Percentiles rank a stretch among this genome's conserved stretches.
These are phyloP conservation scores for Helogale parvula DNA, from an alignment of 2,113 vertebrate species.

Conservation along the genomic window DNA sequence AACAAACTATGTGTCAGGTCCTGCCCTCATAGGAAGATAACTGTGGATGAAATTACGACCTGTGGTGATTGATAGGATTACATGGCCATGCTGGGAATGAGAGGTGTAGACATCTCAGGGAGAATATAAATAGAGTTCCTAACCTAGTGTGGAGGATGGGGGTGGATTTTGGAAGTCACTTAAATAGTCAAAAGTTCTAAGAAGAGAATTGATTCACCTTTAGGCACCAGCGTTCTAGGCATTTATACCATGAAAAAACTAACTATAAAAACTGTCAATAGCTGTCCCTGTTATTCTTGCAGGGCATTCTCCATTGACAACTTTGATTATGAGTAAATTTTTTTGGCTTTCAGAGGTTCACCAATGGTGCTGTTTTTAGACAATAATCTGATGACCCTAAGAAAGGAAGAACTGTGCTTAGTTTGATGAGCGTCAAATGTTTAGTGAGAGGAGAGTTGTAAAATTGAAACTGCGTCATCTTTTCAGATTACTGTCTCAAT, in stretches of 20 bases:
- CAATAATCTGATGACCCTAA: not conserved
- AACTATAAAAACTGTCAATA: not conserved
- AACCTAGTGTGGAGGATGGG: not conserved
- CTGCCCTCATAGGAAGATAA: not conserved
- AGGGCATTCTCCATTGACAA: not conserved
- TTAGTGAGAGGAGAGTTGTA: not conserved
- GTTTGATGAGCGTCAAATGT: not conserved
- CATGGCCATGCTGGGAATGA: not conserved
- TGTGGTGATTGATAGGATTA: not conserved
- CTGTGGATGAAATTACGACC: not conserved
- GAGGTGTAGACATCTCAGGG: not conserved
- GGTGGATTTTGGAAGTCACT: not conserved
- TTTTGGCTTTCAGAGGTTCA: not conserved
- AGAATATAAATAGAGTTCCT: not conserved
- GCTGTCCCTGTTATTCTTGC: not conserved
- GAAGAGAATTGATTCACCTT: not conserved
- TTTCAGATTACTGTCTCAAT: not conserved
- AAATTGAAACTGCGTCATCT: not conserved
- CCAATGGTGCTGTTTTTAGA: not conserved
- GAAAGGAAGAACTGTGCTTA: not conserved
- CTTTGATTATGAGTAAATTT: not conserved
- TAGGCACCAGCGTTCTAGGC: not conserved
- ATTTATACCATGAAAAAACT: not conserved
- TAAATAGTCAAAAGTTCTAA: not conserved
- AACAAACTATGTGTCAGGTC: not conserved